Evolutionary conservation across 1,140 invertebrate species (phyloP), one percentile per base, ranked within the genome.

Genomic region (Galendromus occidentalis): DNA sequence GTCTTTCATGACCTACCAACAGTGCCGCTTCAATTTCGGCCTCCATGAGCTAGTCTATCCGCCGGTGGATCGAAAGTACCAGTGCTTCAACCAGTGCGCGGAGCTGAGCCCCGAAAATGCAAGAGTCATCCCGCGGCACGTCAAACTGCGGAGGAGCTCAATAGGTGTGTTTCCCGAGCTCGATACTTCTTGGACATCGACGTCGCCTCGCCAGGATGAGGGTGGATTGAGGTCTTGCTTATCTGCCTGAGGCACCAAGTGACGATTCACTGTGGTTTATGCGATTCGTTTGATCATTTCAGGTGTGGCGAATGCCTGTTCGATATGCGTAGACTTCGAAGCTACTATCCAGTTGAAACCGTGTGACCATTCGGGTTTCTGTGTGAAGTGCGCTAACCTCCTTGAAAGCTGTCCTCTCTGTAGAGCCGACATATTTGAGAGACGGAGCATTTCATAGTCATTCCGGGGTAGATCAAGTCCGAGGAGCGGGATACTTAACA

Each of bases 1-100:
- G 1, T 92, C 88, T 77, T 92, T 93, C 73, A 93, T 94, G 90
- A 88, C 88, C 65, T 93, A 91, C 77, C 90, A 95, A 73, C 89
- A 93, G 72, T 91, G 89, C 78, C 80, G 84, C 51, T 93, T 94
- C 75, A 95, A 95, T 79, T 95, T 95, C 77, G 91, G 91, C 64
- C 79, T 82, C 64, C 79, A 82, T 69, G 82, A 86, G 2, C 94
- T 92, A 75, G 80, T 80, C 68, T 86, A 80, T 79, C 86, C 89
- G 63, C 89, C 88, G 0, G 76, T 74, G 30, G 81, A 82, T 72
- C 76, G 80, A 64, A 72, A 75, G 68, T 86, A 83, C 78, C 76
- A 80, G 70, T 81, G 78, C 65, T 92, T 94, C 74, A 93, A 94
- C 73, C 82, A 88, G 66, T 76, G 81, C 71, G 87, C 85, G 41